Conservation (phyloP, 2,113 vertebrate genomes). For the Serilophus lunatus region DNA sequence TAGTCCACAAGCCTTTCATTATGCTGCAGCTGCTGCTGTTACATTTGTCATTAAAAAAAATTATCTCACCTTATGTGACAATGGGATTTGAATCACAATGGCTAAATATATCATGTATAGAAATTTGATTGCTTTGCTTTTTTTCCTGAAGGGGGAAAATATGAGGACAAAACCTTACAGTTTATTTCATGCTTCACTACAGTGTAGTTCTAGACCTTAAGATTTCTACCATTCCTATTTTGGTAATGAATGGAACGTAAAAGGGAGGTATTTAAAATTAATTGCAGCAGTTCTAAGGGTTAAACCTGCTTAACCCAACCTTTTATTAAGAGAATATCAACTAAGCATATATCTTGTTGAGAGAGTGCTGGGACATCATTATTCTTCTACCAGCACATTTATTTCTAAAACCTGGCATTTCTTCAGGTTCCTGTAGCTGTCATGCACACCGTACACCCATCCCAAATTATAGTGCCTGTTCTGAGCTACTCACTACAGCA, state of each 20-base stretch:
- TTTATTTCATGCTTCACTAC: slow-evolving; percentile 68
- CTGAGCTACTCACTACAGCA: slow-evolving; percentile 80
- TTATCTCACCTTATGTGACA: slow-evolving; percentile 7
- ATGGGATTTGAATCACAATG: slow-evolving; percentile 42
- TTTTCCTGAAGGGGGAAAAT: slow-evolving; percentile 21
- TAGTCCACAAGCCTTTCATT: slow-evolving; percentile 26
- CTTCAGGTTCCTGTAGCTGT: slow-evolving; percentile 47
- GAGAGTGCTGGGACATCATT: neutral
- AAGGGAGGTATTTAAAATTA: slow-evolving; percentile 72
- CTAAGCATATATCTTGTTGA: slow-evolving; percentile 48
- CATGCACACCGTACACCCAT: slow-evolving; percentile 58
- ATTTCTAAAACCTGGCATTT: slow-evolving; percentile 51
- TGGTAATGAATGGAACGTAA: slow-evolving; percentile 52
- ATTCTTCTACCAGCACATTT: slow-evolving; percentile 29
- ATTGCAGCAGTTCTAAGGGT: slow-evolving; percentile 72
- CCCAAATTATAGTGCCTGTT: slow-evolving; percentile 66
- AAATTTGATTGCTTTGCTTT: slow-evolving; percentile 35
- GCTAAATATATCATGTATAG: slow-evolving; percentile 3
- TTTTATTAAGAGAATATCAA: slow-evolving; percentile 66
- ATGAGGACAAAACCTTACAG: slow-evolving; percentile 23
- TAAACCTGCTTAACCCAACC: slow-evolving; percentile 74
- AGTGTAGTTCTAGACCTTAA: slow-evolving; percentile 46
- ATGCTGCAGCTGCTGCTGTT: slow-evolving; percentile 40
- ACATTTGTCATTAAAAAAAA: slow-evolving; percentile 43
- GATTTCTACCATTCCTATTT: slow-evolving; percentile 36